phyloP scores from a whole-genome alignment of 2,113 vertebrate genomes.

The Misgurnus mizolepis region DNA sequence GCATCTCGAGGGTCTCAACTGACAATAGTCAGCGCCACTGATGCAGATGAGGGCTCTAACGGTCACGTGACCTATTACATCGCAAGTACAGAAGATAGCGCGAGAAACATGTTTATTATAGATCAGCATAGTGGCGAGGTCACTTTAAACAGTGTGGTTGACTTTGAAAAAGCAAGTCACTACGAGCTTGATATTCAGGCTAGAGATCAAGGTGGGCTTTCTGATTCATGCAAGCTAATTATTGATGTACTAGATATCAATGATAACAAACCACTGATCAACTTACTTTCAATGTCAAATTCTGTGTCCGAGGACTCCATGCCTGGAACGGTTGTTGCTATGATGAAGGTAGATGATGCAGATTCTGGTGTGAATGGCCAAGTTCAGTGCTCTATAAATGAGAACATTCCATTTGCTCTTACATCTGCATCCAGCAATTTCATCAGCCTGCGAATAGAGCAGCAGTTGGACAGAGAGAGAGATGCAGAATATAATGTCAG shows the following conservation, averaged over 20 bases:
- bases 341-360: slow-evolving; percentile 63
- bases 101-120: slow-evolving; percentile 66
- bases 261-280: slow-evolving; percentile 62
- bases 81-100: slow-evolving; percentile 55
- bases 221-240: slow-evolving; percentile 56
- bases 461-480: slow-evolving; percentile 56
- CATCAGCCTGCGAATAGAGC: slow-evolving; percentile 44
- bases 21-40: slow-evolving; percentile 71
- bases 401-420: slow-evolving; percentile 58
- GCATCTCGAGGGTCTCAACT: slow-evolving; percentile 57
- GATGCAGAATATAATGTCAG: slow-evolving; percentile 62
- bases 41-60: slow-evolving; percentile 76
- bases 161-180: slow-evolving; percentile 57
- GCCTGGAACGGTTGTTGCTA: slow-evolving; percentile 43
- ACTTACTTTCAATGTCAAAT: slow-evolving; percentile 59
- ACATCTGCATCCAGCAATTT: slow-evolving; percentile 49
- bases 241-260: slow-evolving; percentile 60
- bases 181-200: slow-evolving; percentile 58
- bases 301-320: slow-evolving; percentile 56
- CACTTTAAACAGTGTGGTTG: slow-evolving; percentile 48
- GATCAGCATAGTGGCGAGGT: slow-evolving; percentile 60
- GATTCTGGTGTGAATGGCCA: slow-evolving; percentile 60
- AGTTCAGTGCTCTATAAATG: slow-evolving; percentile 48
- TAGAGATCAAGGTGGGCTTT: slow-evolving; percentile 57
- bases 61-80: slow-evolving; percentile 75